Evolutionary conservation across 2,888 invertebrate genomes (phyloP).

Genomic region (Pseudolycoriella hygida): DNA sequence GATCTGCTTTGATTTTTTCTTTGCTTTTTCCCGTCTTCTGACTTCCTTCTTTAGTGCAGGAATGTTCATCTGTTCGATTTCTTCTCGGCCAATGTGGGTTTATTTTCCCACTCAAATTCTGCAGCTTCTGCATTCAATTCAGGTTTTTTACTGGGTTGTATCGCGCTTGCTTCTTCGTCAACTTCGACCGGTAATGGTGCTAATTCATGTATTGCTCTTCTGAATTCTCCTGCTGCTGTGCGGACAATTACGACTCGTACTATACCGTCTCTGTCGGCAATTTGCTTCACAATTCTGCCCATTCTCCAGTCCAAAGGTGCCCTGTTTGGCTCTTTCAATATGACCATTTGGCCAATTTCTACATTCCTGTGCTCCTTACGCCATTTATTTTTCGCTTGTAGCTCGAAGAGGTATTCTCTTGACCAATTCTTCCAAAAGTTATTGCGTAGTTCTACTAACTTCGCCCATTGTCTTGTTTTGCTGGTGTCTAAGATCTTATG

Average conservation of each 20-base stretch:
- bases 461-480: background rate
- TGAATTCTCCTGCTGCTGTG: background rate
- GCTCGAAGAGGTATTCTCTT: background rate
- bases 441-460: background rate
- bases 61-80: too few species aligned
- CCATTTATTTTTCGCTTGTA: constrained; percentile 1
- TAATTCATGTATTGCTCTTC: background rate
- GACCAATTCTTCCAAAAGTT: constrained; percentile 2
- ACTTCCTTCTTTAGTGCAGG: too few species aligned
- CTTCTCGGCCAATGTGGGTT: too few species aligned
- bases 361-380: background rate
- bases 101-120: too few species aligned
- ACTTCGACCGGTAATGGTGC: background rate
- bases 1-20: too few species aligned
- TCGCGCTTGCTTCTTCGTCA: background rate
- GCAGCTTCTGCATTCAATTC: too few species aligned
- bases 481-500: background rate
- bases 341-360: background rate
- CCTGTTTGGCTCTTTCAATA: background rate
- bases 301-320: background rate
- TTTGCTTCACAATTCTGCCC: background rate
- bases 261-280: background rate
- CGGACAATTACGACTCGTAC: background rate
- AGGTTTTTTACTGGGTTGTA: too few species aligned
- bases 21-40: too few species aligned